A percentile compares a stretch with the other conserved stretches of the same genome.
phyloP scores from a whole-genome alignment of 1,140 invertebrate species.

The Bombus fervidus region DNA sequence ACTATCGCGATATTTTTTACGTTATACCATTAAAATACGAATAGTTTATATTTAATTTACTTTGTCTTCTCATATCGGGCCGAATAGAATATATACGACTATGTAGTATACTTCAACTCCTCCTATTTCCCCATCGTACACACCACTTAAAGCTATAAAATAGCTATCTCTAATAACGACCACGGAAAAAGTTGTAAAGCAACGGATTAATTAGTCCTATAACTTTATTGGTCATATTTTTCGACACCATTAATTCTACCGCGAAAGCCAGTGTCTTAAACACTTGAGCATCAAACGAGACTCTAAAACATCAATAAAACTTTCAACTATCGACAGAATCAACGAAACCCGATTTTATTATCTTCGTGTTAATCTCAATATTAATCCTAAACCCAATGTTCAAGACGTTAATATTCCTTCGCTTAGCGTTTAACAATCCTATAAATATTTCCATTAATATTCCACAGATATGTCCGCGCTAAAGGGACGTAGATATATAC shows the following conservation, averaged over 20 bases:
- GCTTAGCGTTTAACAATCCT: no score
- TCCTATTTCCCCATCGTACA: neutral
- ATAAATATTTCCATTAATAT: neutral
- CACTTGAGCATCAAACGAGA: neutral
- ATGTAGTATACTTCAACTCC: no score
- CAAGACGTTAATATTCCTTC: neutral
- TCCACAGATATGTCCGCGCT: neutral
- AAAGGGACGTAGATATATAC: neutral
- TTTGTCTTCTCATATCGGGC: neutral
- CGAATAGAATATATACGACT: neutral
- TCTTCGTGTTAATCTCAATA: neutral
- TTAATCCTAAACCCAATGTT: neutral
- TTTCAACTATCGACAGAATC: neutral
- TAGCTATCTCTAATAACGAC: neutral
- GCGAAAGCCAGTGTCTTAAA: neutral
- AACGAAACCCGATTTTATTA: neutral
- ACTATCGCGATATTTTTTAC: neutral
- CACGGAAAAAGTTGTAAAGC: neutral
- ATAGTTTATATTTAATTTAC: neutral
- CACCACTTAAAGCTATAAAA: neutral
- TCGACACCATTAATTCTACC: neutral
- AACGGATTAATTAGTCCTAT: slow-evolving; percentile 1
- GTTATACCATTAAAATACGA: neutral
- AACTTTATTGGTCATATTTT: slow-evolving; percentile 3
- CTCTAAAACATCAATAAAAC: neutral